Base-by-base conservation (phyloP, 2,888 invertebrate genomes). In the Tipula lateralis region DNA sequence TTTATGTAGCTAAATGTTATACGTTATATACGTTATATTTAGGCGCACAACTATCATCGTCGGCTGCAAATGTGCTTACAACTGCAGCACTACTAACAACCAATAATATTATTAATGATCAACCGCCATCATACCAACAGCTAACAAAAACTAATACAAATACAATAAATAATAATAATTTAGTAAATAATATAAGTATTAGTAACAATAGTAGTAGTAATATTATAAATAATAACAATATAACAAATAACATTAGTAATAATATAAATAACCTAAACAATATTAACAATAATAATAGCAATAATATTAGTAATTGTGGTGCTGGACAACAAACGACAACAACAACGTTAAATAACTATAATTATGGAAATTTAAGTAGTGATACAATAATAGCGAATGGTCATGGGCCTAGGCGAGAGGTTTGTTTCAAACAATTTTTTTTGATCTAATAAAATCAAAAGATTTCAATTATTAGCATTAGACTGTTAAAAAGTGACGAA, bases 391-490 rank as follows among this genome's bases (percentile, higher is more conserved):
- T 89, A 89, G 88, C 90, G 86, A 90, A 90, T 88, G 87, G 89
- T 87, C 89, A 89, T 88, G 89, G 89, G 88, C 89, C 89, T 88
- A 89, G 88, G 88, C 88, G 89, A 88, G 90, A 90, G 89, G 90
- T 90, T 87, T 88, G 87, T 86, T 50, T 81, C 29, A 32, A n/a
- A n/a, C 32, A 32, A 32, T 32, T 32, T 32, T 5, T 12, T 4
- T 29, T n/a, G 9, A 83, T 39, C 44, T 30, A 44, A n/a, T 83
- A 84, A 9, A 29, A 24, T 39, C 12, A 16, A 84, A 24, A 66
- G 66, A 66, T 24, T 66, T 66, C 66, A 66, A 24, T 66, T 66
- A 24, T 19, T 66, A 19, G 12, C 9, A 0, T 1, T 16, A 4
- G 7, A 24, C 9, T 24, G 66, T 24, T 66, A 66, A 66, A 7